Conservation (phyloP, 2,113 vertebrate species). For the Eupsittula cactorum region DNA sequence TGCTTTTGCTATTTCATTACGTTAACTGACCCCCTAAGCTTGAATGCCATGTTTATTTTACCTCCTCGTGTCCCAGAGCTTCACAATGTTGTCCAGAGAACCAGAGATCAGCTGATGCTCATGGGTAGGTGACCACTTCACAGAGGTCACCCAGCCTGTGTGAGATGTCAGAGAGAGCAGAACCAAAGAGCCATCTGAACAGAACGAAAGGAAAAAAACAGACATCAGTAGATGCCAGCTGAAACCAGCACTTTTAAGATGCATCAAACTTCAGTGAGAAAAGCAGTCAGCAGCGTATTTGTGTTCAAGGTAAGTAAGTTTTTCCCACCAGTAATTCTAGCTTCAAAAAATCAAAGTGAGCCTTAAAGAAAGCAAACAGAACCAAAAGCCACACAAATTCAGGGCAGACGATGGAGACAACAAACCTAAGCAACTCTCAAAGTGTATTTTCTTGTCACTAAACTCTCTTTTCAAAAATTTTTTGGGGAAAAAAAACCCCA, state of each 20-base stretch:
- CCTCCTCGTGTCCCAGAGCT: slow-evolving; percentile 98
- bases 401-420: background rate
- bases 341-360: background rate
- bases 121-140: slow-evolving; percentile 92
- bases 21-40: background rate
- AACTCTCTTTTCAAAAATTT: background rate
- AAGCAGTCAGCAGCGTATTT: background rate
- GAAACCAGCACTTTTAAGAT: background rate
- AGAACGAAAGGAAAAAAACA: background rate
- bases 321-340: background rate
- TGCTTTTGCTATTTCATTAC: background rate
- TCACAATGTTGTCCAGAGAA: slow-evolving; percentile 94
- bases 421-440: background rate
- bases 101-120: slow-evolving; percentile 95
- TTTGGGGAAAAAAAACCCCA: background rate
- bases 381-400: background rate
- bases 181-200: slow-evolving; percentile 92
- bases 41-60: slow-evolving; percentile 34
- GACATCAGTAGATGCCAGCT: background rate
- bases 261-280: background rate
- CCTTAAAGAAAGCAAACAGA: background rate
- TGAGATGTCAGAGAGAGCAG: slow-evolving; percentile 93
- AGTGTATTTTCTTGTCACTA: background rate
- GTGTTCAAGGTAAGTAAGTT: background rate
- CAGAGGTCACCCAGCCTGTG: slow-evolving; percentile 93